These are phyloP conservation scores for Drosophila prosaltans DNA, from an alignment of 1,140 invertebrate genomes.

Conservation along the genomic window DNA sequence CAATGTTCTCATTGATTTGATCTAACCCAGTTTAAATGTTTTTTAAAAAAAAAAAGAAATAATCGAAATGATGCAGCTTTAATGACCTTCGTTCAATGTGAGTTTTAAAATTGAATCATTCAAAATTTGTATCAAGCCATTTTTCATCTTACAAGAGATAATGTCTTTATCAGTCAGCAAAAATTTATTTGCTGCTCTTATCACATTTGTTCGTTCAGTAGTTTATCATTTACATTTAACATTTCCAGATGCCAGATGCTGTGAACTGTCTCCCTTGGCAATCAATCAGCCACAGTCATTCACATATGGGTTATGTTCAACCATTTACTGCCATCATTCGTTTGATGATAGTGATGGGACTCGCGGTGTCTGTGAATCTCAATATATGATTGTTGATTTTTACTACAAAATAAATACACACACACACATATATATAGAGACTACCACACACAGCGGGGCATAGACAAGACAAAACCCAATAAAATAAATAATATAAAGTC, in stretches of 20 bases:
- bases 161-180: constrained; percentile 2
- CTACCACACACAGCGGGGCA: constrained; percentile 28
- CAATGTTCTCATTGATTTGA: no score
- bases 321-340: constrained; percentile 20
- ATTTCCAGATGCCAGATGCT: constrained; percentile 3
- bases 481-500: constrained; percentile 77
- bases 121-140: not conserved
- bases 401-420: constrained; percentile 70
- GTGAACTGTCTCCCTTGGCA: constrained; percentile 6
- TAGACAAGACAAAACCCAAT: constrained; percentile 28
- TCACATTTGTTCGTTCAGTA: constrained; percentile 1
- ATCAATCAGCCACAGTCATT: constrained; percentile 16
- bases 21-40: no score
- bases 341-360: constrained; percentile 22
- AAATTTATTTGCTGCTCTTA: constrained; percentile 11
- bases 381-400: constrained; percentile 58
- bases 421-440: not conserved
- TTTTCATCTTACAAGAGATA: not conserved
- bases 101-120: constrained; percentile 1
- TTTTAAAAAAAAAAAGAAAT: no score
- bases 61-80: not conserved
- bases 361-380: constrained; percentile 22
- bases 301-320: constrained; percentile 4
- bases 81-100: not conserved
- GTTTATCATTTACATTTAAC: constrained; percentile 15